phyloP scores from a whole-genome alignment of 2,888 invertebrate species.

The Scaptomyza caliginosa region DNA sequence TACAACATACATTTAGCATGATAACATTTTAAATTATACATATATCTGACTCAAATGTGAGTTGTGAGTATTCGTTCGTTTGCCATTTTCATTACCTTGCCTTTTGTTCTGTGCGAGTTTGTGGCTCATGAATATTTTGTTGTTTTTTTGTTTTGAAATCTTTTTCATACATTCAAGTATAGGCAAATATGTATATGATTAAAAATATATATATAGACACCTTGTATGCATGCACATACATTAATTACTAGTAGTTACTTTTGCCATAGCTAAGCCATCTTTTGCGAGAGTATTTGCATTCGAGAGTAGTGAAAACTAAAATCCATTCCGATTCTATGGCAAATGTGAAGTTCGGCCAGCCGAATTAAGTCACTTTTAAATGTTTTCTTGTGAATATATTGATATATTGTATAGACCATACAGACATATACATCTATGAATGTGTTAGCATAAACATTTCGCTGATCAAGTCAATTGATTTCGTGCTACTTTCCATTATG shows the following conservation, averaged over 20 bases:
- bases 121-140: slow-evolving; percentile 9
- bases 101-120: slow-evolving; percentile 17
- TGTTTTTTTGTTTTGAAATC: neutral
- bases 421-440: slow-evolving; percentile 5
- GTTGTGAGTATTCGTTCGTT: slow-evolving; percentile 16
- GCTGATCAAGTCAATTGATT: slow-evolving; percentile 3
- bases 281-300: neutral
- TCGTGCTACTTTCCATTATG: neutral
- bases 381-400: neutral
- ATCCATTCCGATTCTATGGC: neutral
- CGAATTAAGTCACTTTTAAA: slow-evolving; percentile 10
- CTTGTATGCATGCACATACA: slow-evolving; percentile 30
- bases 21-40: slow-evolving; percentile 13
- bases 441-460: slow-evolving; percentile 2
- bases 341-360: slow-evolving; percentile 24
- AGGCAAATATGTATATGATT: slow-evolving; percentile 38
- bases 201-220: slow-evolving; percentile 58
- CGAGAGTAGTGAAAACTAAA: neutral
- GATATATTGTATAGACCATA: slow-evolving; percentile 5
- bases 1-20: slow-evolving; percentile 5
- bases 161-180: slow-evolving; percentile 16
- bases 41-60: slow-evolving; percentile 15
- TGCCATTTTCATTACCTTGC: slow-evolving; percentile 15
- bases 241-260: slow-evolving; percentile 23
- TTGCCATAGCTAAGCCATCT: slow-evolving; percentile 15